These are phyloP conservation scores for Dicyrtoma fusca DNA, from an alignment of 2,888 invertebrate genomes.

Conservation along the genomic window DNA sequence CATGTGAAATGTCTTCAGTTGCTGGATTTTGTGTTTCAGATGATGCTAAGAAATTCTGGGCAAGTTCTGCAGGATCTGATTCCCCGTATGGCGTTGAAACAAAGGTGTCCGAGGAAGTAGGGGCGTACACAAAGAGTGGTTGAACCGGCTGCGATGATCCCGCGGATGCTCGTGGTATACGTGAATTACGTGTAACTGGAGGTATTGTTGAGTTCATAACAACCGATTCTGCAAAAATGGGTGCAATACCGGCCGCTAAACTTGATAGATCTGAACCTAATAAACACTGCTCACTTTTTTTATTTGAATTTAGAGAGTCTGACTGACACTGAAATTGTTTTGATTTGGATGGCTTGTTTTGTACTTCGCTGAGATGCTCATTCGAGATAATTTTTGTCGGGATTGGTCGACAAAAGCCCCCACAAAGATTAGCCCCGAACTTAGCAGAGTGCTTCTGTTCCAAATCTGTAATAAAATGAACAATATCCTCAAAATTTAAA, in stretches of 20 bases:
- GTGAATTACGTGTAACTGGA: too few species aligned
- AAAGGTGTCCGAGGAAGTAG: not conserved
- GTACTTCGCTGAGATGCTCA: too few species aligned
- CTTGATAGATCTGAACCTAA: not conserved
- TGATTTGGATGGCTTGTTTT: too few species aligned
- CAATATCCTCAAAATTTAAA: conserved; percentile 1
- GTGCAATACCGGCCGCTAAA: not conserved
- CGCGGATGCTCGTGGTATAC: too few species aligned
- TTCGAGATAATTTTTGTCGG: too few species aligned
- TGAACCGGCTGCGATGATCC: too few species aligned
- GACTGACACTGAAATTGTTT: not conserved
- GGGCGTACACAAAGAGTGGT: not conserved
- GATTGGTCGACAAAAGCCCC: conserved; percentile 2
- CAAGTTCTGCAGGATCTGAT: not conserved
- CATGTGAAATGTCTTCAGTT: too few species aligned
- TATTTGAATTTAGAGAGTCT: too few species aligned
- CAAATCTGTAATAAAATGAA: conserved; percentile 3
- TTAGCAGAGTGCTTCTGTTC: conserved; percentile 5
- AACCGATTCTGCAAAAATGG: not conserved
- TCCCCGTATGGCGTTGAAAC: not conserved
- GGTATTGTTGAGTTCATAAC: conserved; percentile 5
- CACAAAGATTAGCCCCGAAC: conserved; percentile 16
- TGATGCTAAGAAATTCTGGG: too few species aligned
- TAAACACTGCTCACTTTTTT: too few species aligned
- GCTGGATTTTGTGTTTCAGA: too few species aligned